Evolutionary conservation across 2,113 vertebrate genomes (phyloP).

Genomic region (Bufo bufo): DNA sequence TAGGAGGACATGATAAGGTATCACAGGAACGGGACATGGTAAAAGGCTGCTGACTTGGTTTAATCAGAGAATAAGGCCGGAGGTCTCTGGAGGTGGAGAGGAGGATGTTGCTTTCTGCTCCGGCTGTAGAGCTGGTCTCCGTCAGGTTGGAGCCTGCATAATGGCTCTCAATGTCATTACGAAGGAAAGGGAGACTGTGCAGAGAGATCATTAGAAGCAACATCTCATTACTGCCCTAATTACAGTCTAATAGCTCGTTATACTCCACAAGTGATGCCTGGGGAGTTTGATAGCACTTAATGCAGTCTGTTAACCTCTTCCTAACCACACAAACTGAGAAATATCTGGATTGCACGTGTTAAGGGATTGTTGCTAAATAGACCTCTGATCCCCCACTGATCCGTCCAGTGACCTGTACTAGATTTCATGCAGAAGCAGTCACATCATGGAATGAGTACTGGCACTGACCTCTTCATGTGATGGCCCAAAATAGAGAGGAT

Average conservation of each 20-base stretch:
- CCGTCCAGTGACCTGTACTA: too few species aligned
- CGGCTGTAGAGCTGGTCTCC: slow-evolving; percentile 4
- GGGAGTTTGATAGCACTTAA: slow-evolving; percentile 10
- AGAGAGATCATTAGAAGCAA: slow-evolving; percentile 34
- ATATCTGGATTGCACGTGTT: too few species aligned
- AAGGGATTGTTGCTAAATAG: too few species aligned
- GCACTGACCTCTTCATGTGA: too few species aligned
- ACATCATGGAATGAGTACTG: too few species aligned
- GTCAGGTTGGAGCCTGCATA: slow-evolving; percentile 44
- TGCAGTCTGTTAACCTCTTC: not conserved
- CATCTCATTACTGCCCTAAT: slow-evolving; percentile 36
- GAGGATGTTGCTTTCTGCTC: not conserved
- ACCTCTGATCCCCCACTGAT: too few species aligned
- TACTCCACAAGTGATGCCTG: slow-evolving; percentile 28
- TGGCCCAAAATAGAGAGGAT: too few species aligned
- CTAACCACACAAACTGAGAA: not conserved
- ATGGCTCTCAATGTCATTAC: slow-evolving; percentile 25
- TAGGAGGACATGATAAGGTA: not conserved
- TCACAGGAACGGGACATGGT: not conserved
- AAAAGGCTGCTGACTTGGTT: too few species aligned
- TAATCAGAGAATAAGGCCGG: not conserved
- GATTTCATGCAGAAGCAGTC: too few species aligned
- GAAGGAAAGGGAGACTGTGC: slow-evolving; percentile 15
- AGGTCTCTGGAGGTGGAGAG: not conserved
- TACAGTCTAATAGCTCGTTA: slow-evolving; percentile 20